These are phyloP conservation scores for Drosophila murphyi DNA, from an alignment of 1,140 invertebrate genomes.

Conservation along the genomic window DNA sequence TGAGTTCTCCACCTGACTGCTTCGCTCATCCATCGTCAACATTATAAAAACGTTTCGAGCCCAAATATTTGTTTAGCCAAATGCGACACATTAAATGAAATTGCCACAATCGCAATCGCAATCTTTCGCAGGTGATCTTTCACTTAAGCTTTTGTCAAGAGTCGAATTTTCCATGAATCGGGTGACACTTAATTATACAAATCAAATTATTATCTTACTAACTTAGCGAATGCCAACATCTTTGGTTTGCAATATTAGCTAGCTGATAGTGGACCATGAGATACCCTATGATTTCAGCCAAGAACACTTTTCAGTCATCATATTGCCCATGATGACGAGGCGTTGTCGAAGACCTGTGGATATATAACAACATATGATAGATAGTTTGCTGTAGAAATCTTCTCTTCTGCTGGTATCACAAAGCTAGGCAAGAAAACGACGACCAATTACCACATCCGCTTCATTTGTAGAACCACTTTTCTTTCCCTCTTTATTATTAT, in stretches of 20 bases:
- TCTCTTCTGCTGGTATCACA: background rate
- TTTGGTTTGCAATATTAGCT: too few species aligned
- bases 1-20: slow-evolving; percentile 15
- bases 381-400: background rate
- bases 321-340: too few species aligned
- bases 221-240: too few species aligned
- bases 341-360: too few species aligned
- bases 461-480: slow-evolving; percentile 64
- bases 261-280: too few species aligned
- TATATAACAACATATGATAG: slow-evolving; percentile 2
- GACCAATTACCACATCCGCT: slow-evolving; percentile 76
- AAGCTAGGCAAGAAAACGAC: slow-evolving; percentile 30
- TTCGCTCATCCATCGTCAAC: background rate
- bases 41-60: background rate
- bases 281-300: too few species aligned
- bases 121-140: background rate
- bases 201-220: too few species aligned
- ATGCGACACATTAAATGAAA: slow-evolving; percentile 22
- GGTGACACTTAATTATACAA: too few species aligned
- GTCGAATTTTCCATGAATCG: background rate
- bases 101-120: background rate
- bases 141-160: background rate
- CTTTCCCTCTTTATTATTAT: background rate
- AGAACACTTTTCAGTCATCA: too few species aligned
- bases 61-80: slow-evolving; percentile 32